phyloP scores from a whole-genome alignment of 2,888 invertebrate species.

The Apodemia hepburni region DNA sequence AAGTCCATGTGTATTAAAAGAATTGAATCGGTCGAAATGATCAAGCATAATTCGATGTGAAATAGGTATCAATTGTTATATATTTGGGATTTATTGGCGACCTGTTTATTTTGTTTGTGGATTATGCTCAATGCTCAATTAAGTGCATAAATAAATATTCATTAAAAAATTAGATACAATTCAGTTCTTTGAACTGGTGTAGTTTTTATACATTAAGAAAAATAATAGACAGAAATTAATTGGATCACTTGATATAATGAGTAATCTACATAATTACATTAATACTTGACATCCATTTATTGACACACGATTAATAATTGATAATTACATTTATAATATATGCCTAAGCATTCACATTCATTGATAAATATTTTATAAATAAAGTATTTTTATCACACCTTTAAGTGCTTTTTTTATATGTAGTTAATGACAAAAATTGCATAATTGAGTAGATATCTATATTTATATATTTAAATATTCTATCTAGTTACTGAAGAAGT shows the following conservation, averaged over 20 bases:
- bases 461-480: conserved; percentile 1
- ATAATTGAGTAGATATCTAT: neutral
- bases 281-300: conserved; percentile 9
- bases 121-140: too few relatives aligned
- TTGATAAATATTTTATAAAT: neutral
- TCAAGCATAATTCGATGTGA: too few relatives aligned
- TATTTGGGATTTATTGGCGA: too few relatives aligned
- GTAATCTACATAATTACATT: neutral
- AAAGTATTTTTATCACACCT: neutral
- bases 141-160: too few relatives aligned
- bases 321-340: conserved; percentile 6
- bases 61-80: too few relatives aligned
- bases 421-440: neutral
- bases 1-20: too few relatives aligned
- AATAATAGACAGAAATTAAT: neutral
- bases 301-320: conserved; percentile 11
- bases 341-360: conserved; percentile 1
- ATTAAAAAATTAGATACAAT: neutral
- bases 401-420: neutral
- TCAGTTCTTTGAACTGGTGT: neutral
- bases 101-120: too few relatives aligned
- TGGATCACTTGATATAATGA: neutral
- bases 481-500: conserved; percentile 5
- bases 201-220: neutral
- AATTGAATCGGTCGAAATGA: too few relatives aligned